Evolutionary conservation across 2,113 vertebrate genomes (phyloP), one percentile per base, ranked within the genome.

Genomic region (Chaenogobius annularis): DNA sequence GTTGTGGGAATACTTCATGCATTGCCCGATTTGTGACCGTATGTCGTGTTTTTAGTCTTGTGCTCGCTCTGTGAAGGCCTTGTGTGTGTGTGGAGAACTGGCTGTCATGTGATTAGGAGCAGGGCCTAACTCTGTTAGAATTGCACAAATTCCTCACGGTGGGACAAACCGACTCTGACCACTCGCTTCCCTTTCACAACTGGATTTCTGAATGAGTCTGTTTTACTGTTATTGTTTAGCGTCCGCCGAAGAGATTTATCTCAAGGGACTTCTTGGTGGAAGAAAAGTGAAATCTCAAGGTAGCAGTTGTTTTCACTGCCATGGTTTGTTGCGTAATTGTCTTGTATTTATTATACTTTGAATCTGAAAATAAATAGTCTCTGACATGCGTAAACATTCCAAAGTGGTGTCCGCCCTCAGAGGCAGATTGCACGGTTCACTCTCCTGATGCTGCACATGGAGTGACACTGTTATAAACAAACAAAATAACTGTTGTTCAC

Each of bases 31-130:
- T 65, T 73, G 67, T 80, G 17, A n/a, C 26, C 58, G 7, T 50
- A 73, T 86, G 80, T 86, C 73, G 55, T 84, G 83, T 19, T 66
- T 69, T 65, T 59, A 3, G 58, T 54, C 62, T 77, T 59, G 52
- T 61, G 70, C 59, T 62, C n/a, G 1, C 10, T 79, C 72, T 78
- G 61, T 87, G 84, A 68, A 72, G 17, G 80, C 76, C 62, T 78
- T 75, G 77, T 83, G 47, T 78, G 77, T 82, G 64, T 31, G n/a
- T n/a, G n/a, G n/a, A n/a, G 77, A 81, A 75, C 80, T 65, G 8
- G 46, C 68, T 74, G 76, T 91, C 89, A 89, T 91, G 89, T 92
- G 89, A 91, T 48, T 37, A 69, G 75, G 64, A 86, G 59, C 35
- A 37, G 70, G 26, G 73, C 73, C 85, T 79, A 72, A 78, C 73